Base-by-base conservation (phyloP, 2,113 vertebrate genomes). In the Lagopus muta region DNA sequence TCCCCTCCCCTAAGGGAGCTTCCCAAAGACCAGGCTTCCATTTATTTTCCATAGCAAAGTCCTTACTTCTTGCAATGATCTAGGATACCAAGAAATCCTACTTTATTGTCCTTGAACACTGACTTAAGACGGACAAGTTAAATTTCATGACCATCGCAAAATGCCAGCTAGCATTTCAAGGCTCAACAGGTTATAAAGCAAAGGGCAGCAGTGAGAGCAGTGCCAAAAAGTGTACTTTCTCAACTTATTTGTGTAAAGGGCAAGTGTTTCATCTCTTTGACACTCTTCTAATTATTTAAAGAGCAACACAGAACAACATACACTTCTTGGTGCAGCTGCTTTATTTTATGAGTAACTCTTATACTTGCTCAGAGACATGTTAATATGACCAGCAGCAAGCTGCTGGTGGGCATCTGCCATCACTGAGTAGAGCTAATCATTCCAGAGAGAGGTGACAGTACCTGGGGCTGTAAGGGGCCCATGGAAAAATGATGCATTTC, bases 241-340 rank as follows among this genome's bases (percentile, higher is more conserved):
- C 64, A 86, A 50, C 19, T 92, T 67, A 82, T 78, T 76, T 92
- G 62, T 89, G 16, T 85, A 90, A 94, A 94, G 43, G 32, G 75
- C 45, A 89, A 95, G n/a, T 66, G 13, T n/a, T 92, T 91, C 10
- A 84, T 75, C 75, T 93, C 90, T 83, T 71, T 92, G 48, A 64
- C 54, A 88, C 90, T 95, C 60, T 74, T 94, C 81, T 94, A 82
- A 94, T 94, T 82, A n/a, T 92, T 93, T 67, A 93, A 92, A 86
- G 24, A 88, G 27, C 61, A 32, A 10, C 45, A 32, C 75, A 30
- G 24, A 88, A 24, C 61, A 32, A 10, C 42, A 30, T 78, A 30
- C 52, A 11, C 36, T 86, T 92, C 80, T 82, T 71, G 78, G 54
- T 62, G 78, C 85, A 93, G 73, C 70, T 97, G 45, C 57, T 93